Conservation (phyloP, 1,140 invertebrate species). For the Drosophila arizonae region DNA sequence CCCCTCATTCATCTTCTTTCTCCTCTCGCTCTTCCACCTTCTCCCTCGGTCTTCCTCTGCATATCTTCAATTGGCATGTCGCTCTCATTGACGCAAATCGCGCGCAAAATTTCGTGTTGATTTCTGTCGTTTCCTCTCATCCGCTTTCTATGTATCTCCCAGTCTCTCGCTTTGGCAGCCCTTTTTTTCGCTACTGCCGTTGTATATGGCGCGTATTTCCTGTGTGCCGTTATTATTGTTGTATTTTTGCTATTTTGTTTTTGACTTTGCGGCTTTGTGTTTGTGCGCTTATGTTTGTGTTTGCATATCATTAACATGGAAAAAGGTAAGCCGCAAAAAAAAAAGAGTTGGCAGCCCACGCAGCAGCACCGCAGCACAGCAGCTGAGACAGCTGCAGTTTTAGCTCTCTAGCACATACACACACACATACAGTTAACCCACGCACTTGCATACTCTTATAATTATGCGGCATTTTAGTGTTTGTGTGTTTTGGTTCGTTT, state of each 20-base stretch:
- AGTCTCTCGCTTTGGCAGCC: background rate
- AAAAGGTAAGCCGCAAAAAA: constrained; percentile 61
- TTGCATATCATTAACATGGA: constrained; percentile 77
- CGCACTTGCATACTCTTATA: constrained; percentile 67
- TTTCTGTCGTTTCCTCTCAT: constrained; percentile 58
- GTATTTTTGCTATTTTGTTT: constrained; percentile 38
- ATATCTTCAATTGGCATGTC: constrained; percentile 19
- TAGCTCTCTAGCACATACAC: constrained; percentile 3
- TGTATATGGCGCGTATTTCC: constrained; percentile 74
- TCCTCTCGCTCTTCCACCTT: background rate
- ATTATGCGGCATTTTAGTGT: constrained; percentile 54
- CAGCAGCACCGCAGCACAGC: constrained; percentile 37
- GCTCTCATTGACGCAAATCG: constrained; percentile 74
- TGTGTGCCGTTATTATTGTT: constrained; percentile 48
- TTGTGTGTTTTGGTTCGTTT: constrained; percentile 33
- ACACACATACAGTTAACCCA: constrained; percentile 32
- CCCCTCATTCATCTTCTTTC: constrained; percentile 9
- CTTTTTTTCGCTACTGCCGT: constrained; percentile 24
- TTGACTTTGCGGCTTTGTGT: constrained; percentile 53
- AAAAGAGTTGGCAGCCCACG: constrained; percentile 69
- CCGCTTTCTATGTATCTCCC: constrained; percentile 3
- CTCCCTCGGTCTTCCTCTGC: too few relatives aligned
- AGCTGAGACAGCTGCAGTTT: constrained; percentile 34
- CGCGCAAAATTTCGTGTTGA: constrained; percentile 69
- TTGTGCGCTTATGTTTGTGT: constrained; percentile 63